These are phyloP conservation scores for Cepaea hortensis DNA, from an alignment of 2,888 invertebrate genomes.

Conservation along the genomic window DNA sequence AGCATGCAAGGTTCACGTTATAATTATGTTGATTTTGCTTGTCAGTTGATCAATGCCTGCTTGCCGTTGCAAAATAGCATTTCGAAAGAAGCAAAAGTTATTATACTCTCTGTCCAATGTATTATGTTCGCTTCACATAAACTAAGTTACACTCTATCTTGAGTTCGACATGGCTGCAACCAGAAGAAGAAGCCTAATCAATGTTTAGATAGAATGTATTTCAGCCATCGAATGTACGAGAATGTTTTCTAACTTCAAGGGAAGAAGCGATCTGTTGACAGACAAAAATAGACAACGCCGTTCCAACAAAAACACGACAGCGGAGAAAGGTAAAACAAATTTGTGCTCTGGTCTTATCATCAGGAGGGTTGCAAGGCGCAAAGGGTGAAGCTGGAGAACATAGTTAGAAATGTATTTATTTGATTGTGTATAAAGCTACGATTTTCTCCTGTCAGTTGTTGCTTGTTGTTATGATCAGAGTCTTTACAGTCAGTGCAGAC, in stretches of 20 bases:
- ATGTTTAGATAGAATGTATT: too few relatives aligned
- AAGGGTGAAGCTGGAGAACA: neutral
- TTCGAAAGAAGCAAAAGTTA: too few relatives aligned
- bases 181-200: too few relatives aligned
- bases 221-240: too few relatives aligned
- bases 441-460: neutral
- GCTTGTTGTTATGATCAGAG: neutral
- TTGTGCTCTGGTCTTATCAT: neutral
- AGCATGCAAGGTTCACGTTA: too few relatives aligned
- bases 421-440: neutral
- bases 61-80: too few relatives aligned
- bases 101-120: too few relatives aligned
- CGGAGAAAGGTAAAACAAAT: neutral
- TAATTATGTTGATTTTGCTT: too few relatives aligned
- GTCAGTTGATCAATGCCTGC: too few relatives aligned
- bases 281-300: neutral
- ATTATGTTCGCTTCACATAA: too few relatives aligned
- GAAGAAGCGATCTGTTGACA: constrained; percentile 19
- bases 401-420: neutral
- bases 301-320: neutral
- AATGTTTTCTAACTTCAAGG: constrained; percentile 11
- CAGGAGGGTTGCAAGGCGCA: neutral
- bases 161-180: too few relatives aligned
- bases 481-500: neutral
- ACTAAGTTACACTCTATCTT: too few relatives aligned